Percentiles rank a stretch among this genome's conserved stretches.
Conservation (phyloP, 2,888 invertebrate species). For the Hedychridium roseum region DNA sequence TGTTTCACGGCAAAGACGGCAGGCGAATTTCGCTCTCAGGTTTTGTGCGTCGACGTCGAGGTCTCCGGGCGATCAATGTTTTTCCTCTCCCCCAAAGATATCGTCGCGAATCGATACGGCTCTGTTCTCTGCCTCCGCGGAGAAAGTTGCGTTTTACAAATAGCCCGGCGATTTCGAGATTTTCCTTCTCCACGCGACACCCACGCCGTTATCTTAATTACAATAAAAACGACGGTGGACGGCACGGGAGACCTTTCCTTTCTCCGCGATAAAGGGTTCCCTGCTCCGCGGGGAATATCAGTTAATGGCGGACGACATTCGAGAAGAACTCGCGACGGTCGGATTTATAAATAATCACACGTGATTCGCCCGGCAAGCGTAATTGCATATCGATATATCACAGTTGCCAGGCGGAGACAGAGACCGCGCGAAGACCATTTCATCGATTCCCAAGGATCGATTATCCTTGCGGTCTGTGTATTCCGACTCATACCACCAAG, state of each 20-base stretch:
- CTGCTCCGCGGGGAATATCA: too few relatives aligned
- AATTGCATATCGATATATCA: conserved; percentile 41
- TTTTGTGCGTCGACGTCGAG: too few relatives aligned
- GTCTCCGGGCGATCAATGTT: not conserved
- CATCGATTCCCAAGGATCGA: conserved; percentile 32
- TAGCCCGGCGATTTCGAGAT: too few relatives aligned
- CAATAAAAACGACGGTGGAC: too few relatives aligned
- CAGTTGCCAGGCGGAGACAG: conserved; percentile 42
- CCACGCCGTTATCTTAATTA: too few relatives aligned
- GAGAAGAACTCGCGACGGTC: conserved; percentile 18
- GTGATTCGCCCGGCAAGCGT: conserved; percentile 23
- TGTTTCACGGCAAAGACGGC: conserved; percentile 23
- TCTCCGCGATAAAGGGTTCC: too few relatives aligned
- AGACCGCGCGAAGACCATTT: conserved; percentile 26
- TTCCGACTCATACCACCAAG: conserved; percentile 21
- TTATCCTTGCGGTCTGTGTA: conserved; percentile 29
- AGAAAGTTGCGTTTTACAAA: too few relatives aligned
- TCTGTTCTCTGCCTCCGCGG: not conserved
- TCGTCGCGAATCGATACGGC: not conserved
- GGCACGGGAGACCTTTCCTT: too few relatives aligned
- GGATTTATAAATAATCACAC: conserved; percentile 39
- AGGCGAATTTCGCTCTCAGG: conserved; percentile 26
- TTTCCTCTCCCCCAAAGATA: not conserved
- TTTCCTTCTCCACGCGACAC: too few relatives aligned
- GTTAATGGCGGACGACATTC: conserved; percentile 11